Evolutionary conservation across 2,797 vertebrate species (phyloP).

Genomic region (Champsocephalus gunnari): DNA sequence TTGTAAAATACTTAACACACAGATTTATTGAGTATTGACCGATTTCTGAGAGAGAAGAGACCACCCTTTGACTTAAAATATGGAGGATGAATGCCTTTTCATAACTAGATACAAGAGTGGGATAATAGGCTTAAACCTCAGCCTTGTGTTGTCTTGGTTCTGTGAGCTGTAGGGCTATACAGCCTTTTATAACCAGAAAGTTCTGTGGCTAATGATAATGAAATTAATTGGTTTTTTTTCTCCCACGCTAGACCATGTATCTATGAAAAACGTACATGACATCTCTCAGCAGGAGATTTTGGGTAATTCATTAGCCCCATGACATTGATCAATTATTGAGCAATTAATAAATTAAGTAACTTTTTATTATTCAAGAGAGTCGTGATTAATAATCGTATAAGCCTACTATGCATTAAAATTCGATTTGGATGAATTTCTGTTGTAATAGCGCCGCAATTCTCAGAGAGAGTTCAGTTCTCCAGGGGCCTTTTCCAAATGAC

Average conservation of each 20-base stretch:
- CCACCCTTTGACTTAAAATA: conserved; percentile 61
- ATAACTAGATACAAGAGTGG: conserved; percentile 58
- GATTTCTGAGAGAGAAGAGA: conserved; percentile 45
- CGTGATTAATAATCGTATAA: conserved; percentile 71
- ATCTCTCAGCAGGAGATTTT: conserved; percentile 71
- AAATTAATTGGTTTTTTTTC: conserved; percentile 61
- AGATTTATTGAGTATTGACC: conserved; percentile 37
- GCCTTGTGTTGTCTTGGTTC: conserved; percentile 59
- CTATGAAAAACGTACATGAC: conserved; percentile 67
- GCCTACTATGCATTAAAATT: conserved; percentile 69
- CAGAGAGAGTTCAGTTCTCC: conserved; percentile 43
- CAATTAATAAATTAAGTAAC: conserved; percentile 79
- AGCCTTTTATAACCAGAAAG: conserved; percentile 58
- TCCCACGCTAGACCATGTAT: conserved; percentile 52
- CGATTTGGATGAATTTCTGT: conserved; percentile 65
- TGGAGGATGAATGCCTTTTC: conserved; percentile 58
- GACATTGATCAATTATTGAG: conserved; percentile 83
- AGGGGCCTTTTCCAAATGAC: conserved; percentile 65
- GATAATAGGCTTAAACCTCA: conserved; percentile 70
- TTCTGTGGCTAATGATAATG: conserved; percentile 70
- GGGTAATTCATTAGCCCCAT: conserved; percentile 79
- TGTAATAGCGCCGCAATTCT: conserved; percentile 55
- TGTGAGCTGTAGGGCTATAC: conserved; percentile 54
- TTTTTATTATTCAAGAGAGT: conserved; percentile 68
- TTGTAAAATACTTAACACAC: conserved; percentile 30